Conservation (phyloP, 2,888 invertebrate genomes). For the Agrilus cyanescens region DNA sequence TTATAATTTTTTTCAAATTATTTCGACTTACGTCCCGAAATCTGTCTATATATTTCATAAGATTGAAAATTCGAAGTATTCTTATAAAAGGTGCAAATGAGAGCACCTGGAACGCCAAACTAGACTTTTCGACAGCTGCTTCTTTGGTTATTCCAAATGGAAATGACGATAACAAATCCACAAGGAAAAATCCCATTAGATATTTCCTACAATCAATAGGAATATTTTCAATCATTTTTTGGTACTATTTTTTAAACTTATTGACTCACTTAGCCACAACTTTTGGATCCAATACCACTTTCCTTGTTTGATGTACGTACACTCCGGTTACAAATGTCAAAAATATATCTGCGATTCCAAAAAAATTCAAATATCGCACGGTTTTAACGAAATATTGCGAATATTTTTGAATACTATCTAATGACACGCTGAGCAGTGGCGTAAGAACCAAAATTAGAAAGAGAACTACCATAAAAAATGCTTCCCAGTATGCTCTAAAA, state of each 20-base stretch:
- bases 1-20: neutral
- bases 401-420: too few relatives aligned
- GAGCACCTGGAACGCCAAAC: conserved; percentile 16
- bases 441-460: conserved; percentile 11
- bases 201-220: conserved; percentile 24
- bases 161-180: conserved; percentile 25
- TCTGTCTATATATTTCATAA: conserved; percentile 24
- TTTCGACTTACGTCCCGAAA: conserved; percentile 25
- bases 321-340: conserved; percentile 32
- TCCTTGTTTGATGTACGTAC: conserved; percentile 27
- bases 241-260: neutral
- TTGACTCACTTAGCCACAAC: conserved; percentile 24
- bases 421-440: conserved; percentile 12
- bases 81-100: conserved; percentile 23
- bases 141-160: conserved; percentile 21
- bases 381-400: too few relatives aligned
- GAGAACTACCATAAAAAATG: conserved; percentile 12
- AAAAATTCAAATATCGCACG: conserved; percentile 14
- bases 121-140: conserved; percentile 10
- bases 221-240: neutral
- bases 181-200: conserved; percentile 23
- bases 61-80: conserved; percentile 25
- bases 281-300: conserved; percentile 25
- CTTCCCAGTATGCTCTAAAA: conserved; percentile 13
- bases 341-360: conserved; percentile 27